These are phyloP conservation scores for Ramazzottius varieornatus DNA, from an alignment of 2,888 invertebrate species.

Conservation along the genomic window DNA sequence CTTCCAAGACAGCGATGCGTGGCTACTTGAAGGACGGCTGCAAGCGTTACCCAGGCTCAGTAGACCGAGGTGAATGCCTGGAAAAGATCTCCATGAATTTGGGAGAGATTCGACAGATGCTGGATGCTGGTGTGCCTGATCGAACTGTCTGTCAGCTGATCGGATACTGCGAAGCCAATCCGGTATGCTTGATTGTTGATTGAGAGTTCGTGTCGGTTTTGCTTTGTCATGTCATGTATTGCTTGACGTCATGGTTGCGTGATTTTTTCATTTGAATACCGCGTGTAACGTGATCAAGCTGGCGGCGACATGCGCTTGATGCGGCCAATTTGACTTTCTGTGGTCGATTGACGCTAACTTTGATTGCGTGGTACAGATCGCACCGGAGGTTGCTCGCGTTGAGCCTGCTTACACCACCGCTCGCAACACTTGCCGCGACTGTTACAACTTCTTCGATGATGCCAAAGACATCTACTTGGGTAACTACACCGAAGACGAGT, in stretches of 20 bases:
- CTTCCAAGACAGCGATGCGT: neutral
- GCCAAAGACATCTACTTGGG: neutral
- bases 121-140: neutral
- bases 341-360: too few relatives aligned
- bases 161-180: neutral
- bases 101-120: neutral
- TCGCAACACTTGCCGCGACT: neutral
- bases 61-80: neutral
- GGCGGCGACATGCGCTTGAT: too few relatives aligned
- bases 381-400: neutral
- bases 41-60: neutral
- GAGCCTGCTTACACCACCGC: neutral
- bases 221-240: too few relatives aligned
- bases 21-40: conserved; percentile 2
- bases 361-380: too few relatives aligned
- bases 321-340: too few relatives aligned
- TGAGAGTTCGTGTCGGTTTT: too few relatives aligned
- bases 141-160: neutral
- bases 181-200: too few relatives aligned
- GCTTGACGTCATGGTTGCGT: too few relatives aligned
- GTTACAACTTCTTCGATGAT: conserved; percentile 2
- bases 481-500: neutral
- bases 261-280: too few relatives aligned
- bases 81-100: neutral
- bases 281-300: too few relatives aligned